Evolutionary conservation across 2,113 vertebrate genomes (phyloP).

Genomic region (Zapornia atra): DNA sequence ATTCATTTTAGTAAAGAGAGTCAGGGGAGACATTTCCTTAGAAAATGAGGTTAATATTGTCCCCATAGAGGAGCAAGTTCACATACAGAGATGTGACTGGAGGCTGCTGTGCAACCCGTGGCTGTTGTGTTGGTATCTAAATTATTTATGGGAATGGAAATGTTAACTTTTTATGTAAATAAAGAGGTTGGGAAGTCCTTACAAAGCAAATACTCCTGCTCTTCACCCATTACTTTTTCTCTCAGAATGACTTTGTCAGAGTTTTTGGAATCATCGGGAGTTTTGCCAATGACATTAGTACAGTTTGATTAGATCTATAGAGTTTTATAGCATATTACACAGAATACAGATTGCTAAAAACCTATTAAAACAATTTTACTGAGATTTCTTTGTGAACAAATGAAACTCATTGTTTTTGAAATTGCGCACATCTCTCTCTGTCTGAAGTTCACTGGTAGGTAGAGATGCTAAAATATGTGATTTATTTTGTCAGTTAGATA

Average conservation of each 20-base stretch:
- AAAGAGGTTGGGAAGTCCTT: not conserved
- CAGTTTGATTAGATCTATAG: not conserved
- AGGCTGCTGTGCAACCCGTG: not conserved
- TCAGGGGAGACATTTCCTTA: not conserved
- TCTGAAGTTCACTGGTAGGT: not conserved
- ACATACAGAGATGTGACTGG: not conserved
- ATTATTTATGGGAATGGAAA: not conserved
- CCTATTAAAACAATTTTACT: not conserved
- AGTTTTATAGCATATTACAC: not conserved
- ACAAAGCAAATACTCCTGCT: not conserved
- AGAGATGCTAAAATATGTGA: not conserved
- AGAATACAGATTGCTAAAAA: not conserved
- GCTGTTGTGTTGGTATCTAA: not conserved
- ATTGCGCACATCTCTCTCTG: not conserved
- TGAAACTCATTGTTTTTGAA: not conserved
- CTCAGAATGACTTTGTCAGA: not conserved
- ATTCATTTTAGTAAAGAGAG: conserved; percentile 4
- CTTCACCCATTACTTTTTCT: not conserved
- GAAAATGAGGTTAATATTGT: not conserved
- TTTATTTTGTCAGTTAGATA: not conserved
- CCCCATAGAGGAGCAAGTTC: not conserved
- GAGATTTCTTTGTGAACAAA: not conserved
- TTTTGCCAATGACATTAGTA: not conserved
- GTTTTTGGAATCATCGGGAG: not conserved
- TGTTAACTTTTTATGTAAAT: not conserved